Percentiles rank a stretch among this genome's conserved stretches.
Conservation (phyloP, 1,140 invertebrate genomes). For the Oreohelix idahoensis region DNA sequence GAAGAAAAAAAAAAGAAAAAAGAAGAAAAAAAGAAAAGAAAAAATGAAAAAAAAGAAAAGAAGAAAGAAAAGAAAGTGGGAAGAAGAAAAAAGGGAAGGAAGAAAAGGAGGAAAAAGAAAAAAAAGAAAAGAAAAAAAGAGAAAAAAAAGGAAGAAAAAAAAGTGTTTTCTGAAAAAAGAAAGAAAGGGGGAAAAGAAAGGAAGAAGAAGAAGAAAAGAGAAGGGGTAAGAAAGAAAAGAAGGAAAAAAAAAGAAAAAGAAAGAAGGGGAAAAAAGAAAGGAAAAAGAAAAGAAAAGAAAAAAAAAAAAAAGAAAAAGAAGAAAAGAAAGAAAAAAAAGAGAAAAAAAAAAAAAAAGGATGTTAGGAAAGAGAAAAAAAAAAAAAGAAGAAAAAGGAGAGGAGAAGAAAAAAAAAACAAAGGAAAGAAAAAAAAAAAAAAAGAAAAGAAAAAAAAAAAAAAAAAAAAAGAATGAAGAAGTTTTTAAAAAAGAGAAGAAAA, state of each 20-base stretch:
- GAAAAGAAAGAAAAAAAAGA: background rate
- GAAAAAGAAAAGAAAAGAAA: background rate
- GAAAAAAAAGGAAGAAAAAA: background rate
- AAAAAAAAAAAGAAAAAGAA: background rate
- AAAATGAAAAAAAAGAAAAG: background rate
- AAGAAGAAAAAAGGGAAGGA: background rate
- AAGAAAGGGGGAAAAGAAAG: background rate
- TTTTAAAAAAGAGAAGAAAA: background rate
- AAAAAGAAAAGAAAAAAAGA: background rate
- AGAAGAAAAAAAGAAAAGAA: background rate
- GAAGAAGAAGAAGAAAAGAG: background rate
- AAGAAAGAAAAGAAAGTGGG: background rate
- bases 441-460: background rate
- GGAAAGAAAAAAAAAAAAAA: background rate
- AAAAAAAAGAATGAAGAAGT: background rate
- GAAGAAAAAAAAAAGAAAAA: background rate
- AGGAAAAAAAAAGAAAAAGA: background rate
- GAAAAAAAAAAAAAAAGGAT: background rate
- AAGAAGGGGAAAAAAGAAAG: conserved; percentile 19
- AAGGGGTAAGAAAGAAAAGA: background rate
- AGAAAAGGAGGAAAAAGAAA: no score
- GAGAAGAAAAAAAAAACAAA: background rate
- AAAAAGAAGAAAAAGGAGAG: background rate
- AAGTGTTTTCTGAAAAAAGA: no score
- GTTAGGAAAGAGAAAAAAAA: background rate